Conservation (phyloP, 2,888 invertebrate genomes). For the Mesoligia furuncula region DNA sequence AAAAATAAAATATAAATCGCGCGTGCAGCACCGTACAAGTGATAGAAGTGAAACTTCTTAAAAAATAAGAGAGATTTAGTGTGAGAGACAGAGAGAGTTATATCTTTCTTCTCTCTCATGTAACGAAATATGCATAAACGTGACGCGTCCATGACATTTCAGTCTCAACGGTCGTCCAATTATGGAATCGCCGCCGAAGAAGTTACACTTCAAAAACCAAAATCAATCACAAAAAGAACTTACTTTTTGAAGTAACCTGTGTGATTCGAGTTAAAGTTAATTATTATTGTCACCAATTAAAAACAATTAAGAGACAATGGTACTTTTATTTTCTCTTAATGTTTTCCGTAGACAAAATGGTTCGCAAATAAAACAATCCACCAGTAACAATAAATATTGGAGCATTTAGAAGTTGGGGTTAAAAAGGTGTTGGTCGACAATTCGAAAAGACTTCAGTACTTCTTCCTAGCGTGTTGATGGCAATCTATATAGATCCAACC, state of each 20-base stretch:
- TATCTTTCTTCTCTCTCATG: background rate
- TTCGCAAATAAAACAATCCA: background rate
- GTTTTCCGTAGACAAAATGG: background rate
- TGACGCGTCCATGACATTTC: background rate
- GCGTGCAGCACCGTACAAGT: background rate
- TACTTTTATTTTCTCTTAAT: background rate
- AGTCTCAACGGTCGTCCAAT: background rate
- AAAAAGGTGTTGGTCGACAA: background rate
- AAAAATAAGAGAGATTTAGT: background rate
- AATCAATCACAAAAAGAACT: too few relatives aligned
- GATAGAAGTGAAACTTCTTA: background rate
- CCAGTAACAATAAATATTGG: background rate
- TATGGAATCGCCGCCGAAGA: background rate
- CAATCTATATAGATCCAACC: too few relatives aligned
- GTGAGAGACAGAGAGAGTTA: background rate
- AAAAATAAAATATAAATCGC: background rate
- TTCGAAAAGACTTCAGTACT: background rate
- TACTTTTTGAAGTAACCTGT: background rate
- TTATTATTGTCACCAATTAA: background rate
- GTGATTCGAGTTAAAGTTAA: background rate
- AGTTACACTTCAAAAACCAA: background rate
- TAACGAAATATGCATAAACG: background rate
- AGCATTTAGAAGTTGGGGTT: too few relatives aligned
- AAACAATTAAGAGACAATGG: background rate
- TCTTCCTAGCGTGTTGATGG: too few relatives aligned